phyloP scores from a whole-genome alignment of 2,888 invertebrate species.

The Melanchra persicariae region DNA sequence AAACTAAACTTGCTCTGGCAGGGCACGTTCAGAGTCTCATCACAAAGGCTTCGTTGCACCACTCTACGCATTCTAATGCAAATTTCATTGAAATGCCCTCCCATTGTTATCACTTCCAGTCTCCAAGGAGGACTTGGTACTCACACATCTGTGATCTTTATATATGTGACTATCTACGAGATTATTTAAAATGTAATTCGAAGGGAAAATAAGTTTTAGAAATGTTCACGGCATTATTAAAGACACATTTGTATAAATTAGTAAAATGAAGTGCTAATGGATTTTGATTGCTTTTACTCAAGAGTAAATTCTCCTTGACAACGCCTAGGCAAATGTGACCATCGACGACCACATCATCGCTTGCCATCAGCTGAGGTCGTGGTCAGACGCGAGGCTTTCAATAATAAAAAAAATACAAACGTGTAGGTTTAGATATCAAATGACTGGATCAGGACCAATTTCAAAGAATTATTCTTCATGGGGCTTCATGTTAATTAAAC shows the following conservation, averaged over 20 bases:
- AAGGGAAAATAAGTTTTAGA: slow-evolving; percentile 16
- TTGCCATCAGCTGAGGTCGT: too few relatives aligned
- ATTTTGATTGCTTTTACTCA: too few relatives aligned
- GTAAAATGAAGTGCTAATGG: neutral
- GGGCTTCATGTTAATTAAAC: too few relatives aligned
- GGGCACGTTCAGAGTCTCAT: slow-evolving; percentile 72
- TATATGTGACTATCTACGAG: slow-evolving; percentile 50
- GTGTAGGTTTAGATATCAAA: neutral
- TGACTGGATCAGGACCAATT: neutral
- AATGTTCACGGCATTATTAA: slow-evolving; percentile 7
- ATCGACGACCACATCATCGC: too few relatives aligned
- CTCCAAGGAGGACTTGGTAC: slow-evolving; percentile 77
- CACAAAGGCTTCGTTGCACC: slow-evolving; percentile 83
- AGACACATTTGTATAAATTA: slow-evolving; percentile 25
- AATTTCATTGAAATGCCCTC: slow-evolving; percentile 87
- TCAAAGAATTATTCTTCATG: too few relatives aligned
- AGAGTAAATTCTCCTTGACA: too few relatives aligned
- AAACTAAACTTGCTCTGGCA: slow-evolving; percentile 58
- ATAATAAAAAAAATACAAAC: too few relatives aligned
- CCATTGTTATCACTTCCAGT: slow-evolving; percentile 86
- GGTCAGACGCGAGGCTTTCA: too few relatives aligned
- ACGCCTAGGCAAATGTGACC: too few relatives aligned
- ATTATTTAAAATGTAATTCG: slow-evolving; percentile 52
- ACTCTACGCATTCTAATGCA: slow-evolving; percentile 88
- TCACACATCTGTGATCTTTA: slow-evolving; percentile 76